Evolutionary conservation across 1,140 invertebrate species (phyloP), one percentile per base, ranked within the genome.

Genomic region (Conus ventricosus): DNA sequence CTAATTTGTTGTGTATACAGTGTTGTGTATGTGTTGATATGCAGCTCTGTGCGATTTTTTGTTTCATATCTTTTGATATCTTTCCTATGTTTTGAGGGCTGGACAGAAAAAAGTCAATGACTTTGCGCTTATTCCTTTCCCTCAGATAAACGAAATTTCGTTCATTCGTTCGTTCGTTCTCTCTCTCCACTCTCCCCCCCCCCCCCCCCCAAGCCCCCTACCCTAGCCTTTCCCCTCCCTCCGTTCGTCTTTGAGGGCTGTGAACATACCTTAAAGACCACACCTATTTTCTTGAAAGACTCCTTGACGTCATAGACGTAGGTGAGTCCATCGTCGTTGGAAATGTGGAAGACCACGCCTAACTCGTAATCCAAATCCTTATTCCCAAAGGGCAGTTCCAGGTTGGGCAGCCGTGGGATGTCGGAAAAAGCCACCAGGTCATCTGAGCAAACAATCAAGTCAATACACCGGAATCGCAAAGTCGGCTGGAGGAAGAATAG

Each of bases 191-290:
- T 6, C 76, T 8, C 39, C 7, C 76, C 17, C 23, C 39, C 25
- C 17, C 39, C 76, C 17, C 76, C 17, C 39, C 39, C 76, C 17
- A 0, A 39, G 11, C 39, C 20, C 71, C n/a, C 11, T 75, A 11
- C 71, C 7, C 11, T 78, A 11, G 8, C 76, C n/a, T 17, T 39
- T 7, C 76, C 76, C 76, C 25, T 78, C 25, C 39, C 76, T 51
- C 4, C 39, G 7, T 78, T 25, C 17, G 25, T 78, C n/a, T 78
- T 17, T 78, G 76, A 75, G 23, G 11, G 7, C 76, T 39, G 39
- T 39, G 6, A 60, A 60, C 23, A 71, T 71, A 81, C 80, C 80
- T 81, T 81, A 23, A 81, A 81, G 80, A 81, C 80, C 13, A 81
- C 39, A 17, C 51, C 51, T 23, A 54, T 53, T 54, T 81, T 53